A percentile compares a stretch with the other conserved stretches of the same genome.
Conservation (phyloP, 2,113 vertebrate genomes). For the Turnix velox region DNA sequence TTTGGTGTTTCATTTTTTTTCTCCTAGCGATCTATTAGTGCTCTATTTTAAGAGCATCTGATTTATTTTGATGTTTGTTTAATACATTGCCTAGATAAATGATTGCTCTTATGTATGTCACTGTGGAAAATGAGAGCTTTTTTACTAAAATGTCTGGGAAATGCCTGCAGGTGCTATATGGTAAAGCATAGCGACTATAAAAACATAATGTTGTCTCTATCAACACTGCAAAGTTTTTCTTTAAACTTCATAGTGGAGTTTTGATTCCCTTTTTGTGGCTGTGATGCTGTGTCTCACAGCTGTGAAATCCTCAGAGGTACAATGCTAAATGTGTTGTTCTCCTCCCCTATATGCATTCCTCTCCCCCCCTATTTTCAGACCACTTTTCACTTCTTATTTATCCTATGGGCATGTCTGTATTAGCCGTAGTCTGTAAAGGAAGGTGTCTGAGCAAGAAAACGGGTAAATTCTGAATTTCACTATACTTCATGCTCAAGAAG, state of each 20-base stretch:
- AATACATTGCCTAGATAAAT: not conserved
- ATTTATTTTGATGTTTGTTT: not conserved
- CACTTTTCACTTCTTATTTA: not conserved
- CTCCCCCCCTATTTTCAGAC: not conserved
- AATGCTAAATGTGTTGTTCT: not conserved
- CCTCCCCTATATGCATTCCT: not conserved
- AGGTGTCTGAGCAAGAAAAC: not conserved
- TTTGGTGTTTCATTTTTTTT: not conserved
- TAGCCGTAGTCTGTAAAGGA: not conserved
- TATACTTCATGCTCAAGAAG: not conserved
- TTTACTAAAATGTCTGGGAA: not conserved
- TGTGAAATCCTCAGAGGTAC: not conserved
- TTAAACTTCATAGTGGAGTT: not conserved
- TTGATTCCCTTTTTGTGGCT: not conserved
- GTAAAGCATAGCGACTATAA: not conserved
- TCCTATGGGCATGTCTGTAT: not conserved
- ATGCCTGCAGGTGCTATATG: not conserved
- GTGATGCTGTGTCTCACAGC: not conserved
- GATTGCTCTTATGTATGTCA: not conserved
- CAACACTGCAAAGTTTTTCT: not conserved
- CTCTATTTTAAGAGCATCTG: not conserved
- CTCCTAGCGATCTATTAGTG: not conserved
- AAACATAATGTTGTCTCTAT: not conserved
- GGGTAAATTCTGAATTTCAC: not conserved
- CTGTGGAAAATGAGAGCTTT: not conserved